These are phyloP conservation scores for Alaudala cheleensis DNA, from an alignment of 2,113 vertebrate species.

Conservation along the genomic window DNA sequence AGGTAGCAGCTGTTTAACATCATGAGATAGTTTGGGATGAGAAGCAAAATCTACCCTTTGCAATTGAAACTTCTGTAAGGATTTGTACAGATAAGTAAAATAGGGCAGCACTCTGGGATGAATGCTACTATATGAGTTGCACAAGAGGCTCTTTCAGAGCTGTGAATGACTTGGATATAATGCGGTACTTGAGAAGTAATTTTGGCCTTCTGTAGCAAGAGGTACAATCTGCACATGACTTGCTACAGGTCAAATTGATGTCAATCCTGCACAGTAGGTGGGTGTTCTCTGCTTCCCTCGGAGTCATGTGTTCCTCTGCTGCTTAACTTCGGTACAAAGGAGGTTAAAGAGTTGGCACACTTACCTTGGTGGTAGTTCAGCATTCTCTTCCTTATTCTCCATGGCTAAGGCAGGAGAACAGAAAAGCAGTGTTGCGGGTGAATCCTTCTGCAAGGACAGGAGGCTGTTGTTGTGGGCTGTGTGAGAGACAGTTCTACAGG, in stretches of 20 bases:
- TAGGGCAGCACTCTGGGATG: neutral
- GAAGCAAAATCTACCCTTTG: neutral
- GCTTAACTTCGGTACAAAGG: neutral
- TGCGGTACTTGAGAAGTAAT: neutral
- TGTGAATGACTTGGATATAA: neutral
- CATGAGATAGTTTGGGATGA: neutral
- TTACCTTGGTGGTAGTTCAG: neutral
- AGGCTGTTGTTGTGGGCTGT: neutral
- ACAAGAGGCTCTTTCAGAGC: neutral
- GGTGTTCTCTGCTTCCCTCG: neutral
- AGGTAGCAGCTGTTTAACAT: neutral
- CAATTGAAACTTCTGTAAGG: neutral
- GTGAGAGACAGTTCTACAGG: neutral
- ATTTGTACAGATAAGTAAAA: neutral
- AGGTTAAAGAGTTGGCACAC: neutral
- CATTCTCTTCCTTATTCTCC: neutral
- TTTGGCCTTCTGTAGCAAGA: neutral
- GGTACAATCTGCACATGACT: neutral
- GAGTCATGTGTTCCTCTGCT: neutral
- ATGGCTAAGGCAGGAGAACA: neutral
- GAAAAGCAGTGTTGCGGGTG: neutral
- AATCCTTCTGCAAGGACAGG: neutral
- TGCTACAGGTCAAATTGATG: neutral
- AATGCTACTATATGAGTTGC: neutral
- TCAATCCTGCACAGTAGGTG: neutral